Evolutionary conservation across 2,888 invertebrate genomes (phyloP), one percentile per base, ranked within the genome.

Genomic region (Campaea margaritaria): DNA sequence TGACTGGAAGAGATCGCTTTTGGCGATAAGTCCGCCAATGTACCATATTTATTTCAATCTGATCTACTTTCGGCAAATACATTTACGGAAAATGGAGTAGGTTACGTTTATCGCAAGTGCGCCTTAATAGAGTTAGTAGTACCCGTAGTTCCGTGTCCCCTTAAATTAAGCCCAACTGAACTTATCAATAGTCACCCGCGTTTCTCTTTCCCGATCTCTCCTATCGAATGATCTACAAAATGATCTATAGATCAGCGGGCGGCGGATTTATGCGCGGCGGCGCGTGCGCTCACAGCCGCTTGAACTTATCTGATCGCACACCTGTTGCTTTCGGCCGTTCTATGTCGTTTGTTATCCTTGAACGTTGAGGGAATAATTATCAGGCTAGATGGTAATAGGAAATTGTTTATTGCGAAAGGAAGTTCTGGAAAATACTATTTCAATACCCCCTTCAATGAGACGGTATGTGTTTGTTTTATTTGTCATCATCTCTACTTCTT

Each of bases 261-360:
- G 46, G 57, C 58, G 60, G 55, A 69, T 69, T 67, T 64, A 69
- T 67, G 63, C 58, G 49, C 34, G 48, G 49, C 56, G 64, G 57
- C 64, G 57, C 67, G 62, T 60, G 64, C 64, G 62, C 53, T 47
- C 42, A 51, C 51, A 34, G 38, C 36, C 45, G 43, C 39, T 43
- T 36, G 39, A n/a, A 3, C n/a, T 59, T 65, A 68, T 68, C 67
- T 50, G 67, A 68, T 68, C 54, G 57, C 49, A 65, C 65, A 68
- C 65, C 67, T 65, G 65, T 65, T 52, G 50, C 43, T 49, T 58
- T 59, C 55, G 45, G 51, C 50, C 52, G 55, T 46, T 62, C 58
- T 64, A 53, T 67, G 67, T 54, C 64, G 56, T 62, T 54, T 62
- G 64, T 54, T 64, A 61, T 63, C 67, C 62, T 54, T 58, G 62